Base-by-base conservation (phyloP, 2,888 invertebrate species). In the Nasonovia ribisnigri region DNA sequence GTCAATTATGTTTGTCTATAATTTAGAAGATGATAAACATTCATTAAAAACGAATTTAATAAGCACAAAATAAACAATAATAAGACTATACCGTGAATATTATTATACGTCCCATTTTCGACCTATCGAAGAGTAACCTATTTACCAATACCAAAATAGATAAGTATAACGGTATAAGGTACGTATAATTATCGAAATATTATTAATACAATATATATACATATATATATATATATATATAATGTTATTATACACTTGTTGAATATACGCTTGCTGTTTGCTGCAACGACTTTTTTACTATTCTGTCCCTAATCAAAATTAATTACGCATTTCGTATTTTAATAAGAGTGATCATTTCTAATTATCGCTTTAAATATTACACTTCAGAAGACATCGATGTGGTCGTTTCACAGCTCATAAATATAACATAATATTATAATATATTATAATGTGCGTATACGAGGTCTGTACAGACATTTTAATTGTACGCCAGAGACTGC, bases 1-100 rank as follows among this genome's bases (percentile, higher is more conserved):
- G 42, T 48, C 51, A 54, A 26, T 84, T 13, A 16, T 54, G 54
- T 91, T 91, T 90, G 77, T 84, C 90, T 90, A 84, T 84, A 77
- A 51, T 91, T 77, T 42, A 91, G 84, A 48, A 42, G 11, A 90
- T 26, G 51, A 51, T 51, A 51, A 36, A 51, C 84, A 29, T 51
- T 84, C 90, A 29, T 91, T 84, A 36, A 48, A 89, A 77, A 26
- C 26, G 11, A 29, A 16, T 90, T n/a, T 46, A 67, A 77, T 77
- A 77, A 36, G 36, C 20, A 42, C 36, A 46, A 67, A 57, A 60
- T 86, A 46, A 86, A 54, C 54, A 54, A 46, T 20, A 77, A 36
- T 20, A 77, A 77, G 36, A 77, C 77, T 54, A 20, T 54, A 77
- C 13, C 86, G 29, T 48, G 86, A 46, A 88, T 26, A 88, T 5